Conservation (phyloP, 2,888 invertebrate genomes). For the Nymphalis urticae region DNA sequence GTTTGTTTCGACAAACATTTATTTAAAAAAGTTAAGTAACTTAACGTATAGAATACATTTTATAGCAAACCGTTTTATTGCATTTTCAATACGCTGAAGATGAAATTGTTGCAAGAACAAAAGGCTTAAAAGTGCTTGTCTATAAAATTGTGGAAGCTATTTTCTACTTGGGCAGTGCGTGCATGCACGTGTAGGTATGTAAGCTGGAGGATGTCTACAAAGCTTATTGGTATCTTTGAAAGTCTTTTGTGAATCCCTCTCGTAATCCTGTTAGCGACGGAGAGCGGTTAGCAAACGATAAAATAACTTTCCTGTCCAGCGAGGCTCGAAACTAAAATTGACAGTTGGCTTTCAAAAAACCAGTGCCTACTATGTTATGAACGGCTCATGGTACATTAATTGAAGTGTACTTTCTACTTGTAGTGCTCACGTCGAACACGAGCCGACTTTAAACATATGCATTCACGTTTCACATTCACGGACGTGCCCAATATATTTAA, state of each 20-base stretch:
- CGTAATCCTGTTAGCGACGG: constrained; percentile 50
- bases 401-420: no score
- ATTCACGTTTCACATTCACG: no score
- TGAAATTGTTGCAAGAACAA: constrained; percentile 5
- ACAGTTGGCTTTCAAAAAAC: background rate
- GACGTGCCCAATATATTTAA: no score
- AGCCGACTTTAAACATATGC: no score
- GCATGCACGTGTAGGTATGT: background rate
- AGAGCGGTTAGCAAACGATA: constrained; percentile 41
- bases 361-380: background rate
- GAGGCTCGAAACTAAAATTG: background rate
- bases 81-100: no score
- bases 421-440: no score
- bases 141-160: constrained; percentile 9
- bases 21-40: no score
- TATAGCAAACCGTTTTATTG: background rate
- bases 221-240: constrained; percentile 44
- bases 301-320: background rate
- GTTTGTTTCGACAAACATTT: no score
- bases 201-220: constrained; percentile 17
- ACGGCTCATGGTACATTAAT: background rate
- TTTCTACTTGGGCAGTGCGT: constrained; percentile 3
- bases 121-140: constrained; percentile 3
- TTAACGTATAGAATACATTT: background rate
- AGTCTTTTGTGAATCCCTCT: constrained; percentile 45